A percentile compares a stretch with the other conserved stretches of the same genome.
Evolutionary conservation across 2,113 vertebrate species (phyloP).

Genomic region (Amphiprion percula): DNA sequence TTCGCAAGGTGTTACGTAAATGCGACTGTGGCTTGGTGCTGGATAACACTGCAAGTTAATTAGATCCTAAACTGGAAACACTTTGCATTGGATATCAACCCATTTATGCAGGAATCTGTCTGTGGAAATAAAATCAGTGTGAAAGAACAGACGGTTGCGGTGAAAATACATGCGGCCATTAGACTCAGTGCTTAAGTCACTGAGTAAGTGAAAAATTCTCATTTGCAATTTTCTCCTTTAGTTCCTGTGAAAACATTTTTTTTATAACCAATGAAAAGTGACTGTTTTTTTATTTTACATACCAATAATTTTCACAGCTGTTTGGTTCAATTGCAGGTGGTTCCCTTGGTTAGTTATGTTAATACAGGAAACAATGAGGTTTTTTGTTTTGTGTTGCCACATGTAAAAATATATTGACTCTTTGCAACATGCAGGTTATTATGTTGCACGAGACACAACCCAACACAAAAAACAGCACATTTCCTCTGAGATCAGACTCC

Average conservation of each 20-base stretch:
- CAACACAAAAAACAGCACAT: background rate
- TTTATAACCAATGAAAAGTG: background rate
- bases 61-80: conserved; percentile 89
- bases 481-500: background rate
- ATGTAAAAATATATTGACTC: background rate
- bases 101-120: conserved; percentile 74
- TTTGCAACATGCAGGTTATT: background rate
- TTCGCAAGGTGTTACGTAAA: conserved; percentile 33
- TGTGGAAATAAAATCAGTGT: conserved; percentile 31
- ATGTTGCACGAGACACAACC: background rate
- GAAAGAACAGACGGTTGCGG: background rate
- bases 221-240: background rate
- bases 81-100: conserved; percentile 89
- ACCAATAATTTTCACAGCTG: background rate
- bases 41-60: conserved; percentile 78
- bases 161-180: conserved; percentile 5
- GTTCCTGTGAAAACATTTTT: background rate
- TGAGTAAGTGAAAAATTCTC: background rate
- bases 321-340: background rate
- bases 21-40: conserved; percentile 5
- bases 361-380: background rate
- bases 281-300: background rate
- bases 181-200: conserved; percentile 12
- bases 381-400: background rate
- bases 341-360: background rate